Percentiles rank a stretch among this genome's conserved stretches.
Evolutionary conservation across 2,888 invertebrate genomes (phyloP).

Genomic region (Resseliella maxima): DNA sequence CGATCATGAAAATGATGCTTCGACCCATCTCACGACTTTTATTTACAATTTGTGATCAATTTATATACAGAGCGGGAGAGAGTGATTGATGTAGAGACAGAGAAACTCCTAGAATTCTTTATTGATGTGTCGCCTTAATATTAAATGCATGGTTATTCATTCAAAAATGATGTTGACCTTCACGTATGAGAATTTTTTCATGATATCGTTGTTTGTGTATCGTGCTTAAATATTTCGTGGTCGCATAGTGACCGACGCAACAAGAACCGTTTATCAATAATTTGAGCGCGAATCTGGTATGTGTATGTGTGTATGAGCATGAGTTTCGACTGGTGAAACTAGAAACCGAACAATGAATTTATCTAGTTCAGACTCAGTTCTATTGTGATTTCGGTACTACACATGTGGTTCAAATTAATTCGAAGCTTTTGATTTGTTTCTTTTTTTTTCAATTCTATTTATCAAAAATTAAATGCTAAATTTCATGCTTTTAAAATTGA

Average conservation of each 20-base stretch:
- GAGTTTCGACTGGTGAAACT: neutral
- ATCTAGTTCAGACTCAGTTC: neutral
- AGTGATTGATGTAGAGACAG: no score
- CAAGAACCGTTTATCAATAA: neutral
- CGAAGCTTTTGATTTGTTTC: no score
- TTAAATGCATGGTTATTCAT: slow-evolving; percentile 13
- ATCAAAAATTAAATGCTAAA: no score
- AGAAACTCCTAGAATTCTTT: no score
- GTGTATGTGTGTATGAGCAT: neutral
- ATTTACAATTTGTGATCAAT: no score
- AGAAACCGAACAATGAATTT: neutral
- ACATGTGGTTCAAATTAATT: no score
- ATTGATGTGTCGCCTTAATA: neutral
- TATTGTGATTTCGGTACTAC: neutral
- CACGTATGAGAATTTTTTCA: neutral
- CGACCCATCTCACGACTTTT: no score
- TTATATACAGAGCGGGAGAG: neutral
- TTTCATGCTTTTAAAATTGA: neutral
- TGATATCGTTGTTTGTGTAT: neutral
- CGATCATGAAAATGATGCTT: neutral
- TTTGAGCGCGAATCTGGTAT: no score
- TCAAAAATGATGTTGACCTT: slow-evolving; percentile 41
- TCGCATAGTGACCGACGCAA: neutral
- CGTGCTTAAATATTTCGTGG: neutral
- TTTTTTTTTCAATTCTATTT: no score